Conservation (phyloP, 2,888 invertebrate species). For the Oxycera nigricornis region DNA sequence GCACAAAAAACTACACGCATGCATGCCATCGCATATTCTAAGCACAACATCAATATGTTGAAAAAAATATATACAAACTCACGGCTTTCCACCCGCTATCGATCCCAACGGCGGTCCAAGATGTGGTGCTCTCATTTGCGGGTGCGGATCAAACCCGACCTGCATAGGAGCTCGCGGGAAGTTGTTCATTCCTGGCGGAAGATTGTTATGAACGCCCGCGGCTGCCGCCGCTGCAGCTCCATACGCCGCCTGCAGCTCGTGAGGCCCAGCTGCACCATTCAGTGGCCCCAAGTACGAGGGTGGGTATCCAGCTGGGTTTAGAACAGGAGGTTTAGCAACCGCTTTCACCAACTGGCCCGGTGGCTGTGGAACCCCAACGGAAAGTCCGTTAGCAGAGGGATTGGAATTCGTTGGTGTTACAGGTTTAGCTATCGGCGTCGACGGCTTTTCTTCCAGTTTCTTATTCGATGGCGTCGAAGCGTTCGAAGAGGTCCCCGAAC, state of each 20-base stretch:
- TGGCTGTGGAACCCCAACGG: slow-evolving; percentile 51
- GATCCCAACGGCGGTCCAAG: slow-evolving; percentile 63
- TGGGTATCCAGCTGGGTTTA: slow-evolving; percentile 65
- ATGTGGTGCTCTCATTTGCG: slow-evolving; percentile 68
- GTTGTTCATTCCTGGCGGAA: slow-evolving; percentile 70
- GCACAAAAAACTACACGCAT: no score
- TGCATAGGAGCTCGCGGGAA: slow-evolving; percentile 72
- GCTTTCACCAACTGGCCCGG: slow-evolving; percentile 48
- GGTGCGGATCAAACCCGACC: slow-evolving; percentile 72
- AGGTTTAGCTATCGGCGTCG: slow-evolving; percentile 89
- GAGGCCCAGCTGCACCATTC: slow-evolving; percentile 68
- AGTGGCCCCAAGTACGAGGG: slow-evolving; percentile 64
- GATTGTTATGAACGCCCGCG: slow-evolving; percentile 69
- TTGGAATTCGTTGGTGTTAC: slow-evolving; percentile 78
- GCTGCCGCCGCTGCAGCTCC: slow-evolving; percentile 60
- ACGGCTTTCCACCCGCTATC: slow-evolving; percentile 88
- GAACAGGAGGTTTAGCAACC: slow-evolving; percentile 49
- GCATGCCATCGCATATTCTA: no score
- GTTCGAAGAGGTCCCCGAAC: slow-evolving; percentile 88
- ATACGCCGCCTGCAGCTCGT: slow-evolving; percentile 66
- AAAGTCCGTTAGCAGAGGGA: slow-evolving; percentile 66
- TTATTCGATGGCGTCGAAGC: slow-evolving; percentile 90
- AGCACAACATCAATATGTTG: no score
- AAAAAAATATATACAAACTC: slow-evolving; percentile 63
- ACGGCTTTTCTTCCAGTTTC: slow-evolving; percentile 86